Evolutionary conservation across 2,113 vertebrate species (phyloP).

Genomic region (Cavia porcellus): DNA sequence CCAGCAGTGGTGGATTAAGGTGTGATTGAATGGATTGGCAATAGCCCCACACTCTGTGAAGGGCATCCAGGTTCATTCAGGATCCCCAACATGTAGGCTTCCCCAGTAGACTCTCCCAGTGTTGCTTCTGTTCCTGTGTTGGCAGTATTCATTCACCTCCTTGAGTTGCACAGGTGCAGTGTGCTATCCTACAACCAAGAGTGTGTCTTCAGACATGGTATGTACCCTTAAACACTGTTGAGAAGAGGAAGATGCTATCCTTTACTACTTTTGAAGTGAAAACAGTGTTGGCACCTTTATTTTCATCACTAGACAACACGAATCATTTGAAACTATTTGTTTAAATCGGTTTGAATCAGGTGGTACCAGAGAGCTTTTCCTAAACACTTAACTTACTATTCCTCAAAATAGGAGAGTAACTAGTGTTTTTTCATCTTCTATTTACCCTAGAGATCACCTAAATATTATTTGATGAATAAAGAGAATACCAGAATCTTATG

Average conservation of each 20-base stretch:
- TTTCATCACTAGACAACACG: background rate
- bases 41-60: constrained; percentile 44
- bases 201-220: background rate
- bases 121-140: background rate
- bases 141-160: background rate
- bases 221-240: background rate
- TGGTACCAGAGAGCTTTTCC: background rate
- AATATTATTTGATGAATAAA: constrained; percentile 26
- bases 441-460: background rate
- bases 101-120: background rate
- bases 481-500: background rate
- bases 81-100: constrained; percentile 17
- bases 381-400: background rate
- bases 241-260: background rate
- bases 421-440: constrained; percentile 5
- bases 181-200: background rate
- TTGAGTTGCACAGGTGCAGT: background rate
- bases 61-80: background rate
- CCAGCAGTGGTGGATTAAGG: constrained; percentile 78
- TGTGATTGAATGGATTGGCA: constrained; percentile 76
- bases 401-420: background rate
- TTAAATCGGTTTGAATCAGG: constrained; percentile 28
- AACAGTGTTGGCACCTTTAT: background rate
- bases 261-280: constrained; percentile 19
- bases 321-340: background rate